phyloP scores from a whole-genome alignment of 2,113 vertebrate genomes.

The Grammomys dolichurus region DNA sequence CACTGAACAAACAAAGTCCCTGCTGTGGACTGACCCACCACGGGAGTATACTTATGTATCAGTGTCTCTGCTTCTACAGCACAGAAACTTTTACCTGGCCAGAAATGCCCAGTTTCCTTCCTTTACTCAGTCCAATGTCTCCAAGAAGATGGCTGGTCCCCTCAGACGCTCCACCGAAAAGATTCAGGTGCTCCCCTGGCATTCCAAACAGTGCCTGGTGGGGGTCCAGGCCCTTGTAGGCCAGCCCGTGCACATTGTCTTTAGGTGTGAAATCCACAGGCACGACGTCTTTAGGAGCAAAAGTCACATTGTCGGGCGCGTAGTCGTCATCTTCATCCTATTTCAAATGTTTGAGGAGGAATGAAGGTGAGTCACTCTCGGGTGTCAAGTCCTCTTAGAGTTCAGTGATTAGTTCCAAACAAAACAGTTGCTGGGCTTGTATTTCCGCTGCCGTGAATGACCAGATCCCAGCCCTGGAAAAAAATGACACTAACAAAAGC shows the following conservation, averaged over 20 bases:
- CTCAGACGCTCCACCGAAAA: slow-evolving; percentile 89
- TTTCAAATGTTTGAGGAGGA: slow-evolving; percentile 22
- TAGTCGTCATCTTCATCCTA: slow-evolving; percentile 93
- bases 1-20: neutral
- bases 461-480: neutral
- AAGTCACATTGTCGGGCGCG: slow-evolving; percentile 93
- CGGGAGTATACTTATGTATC: neutral
- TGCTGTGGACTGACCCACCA: neutral
- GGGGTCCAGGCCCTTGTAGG: slow-evolving; percentile 95
- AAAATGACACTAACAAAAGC: neutral
- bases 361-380: slow-evolving; percentile 43
- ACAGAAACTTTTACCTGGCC: slow-evolving; percentile 91
- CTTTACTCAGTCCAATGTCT: slow-evolving; percentile 81
- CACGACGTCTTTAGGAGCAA: slow-evolving; percentile 95
- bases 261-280: slow-evolving; percentile 93
- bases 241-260: slow-evolving; percentile 92
- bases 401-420: slow-evolving; percentile 57
- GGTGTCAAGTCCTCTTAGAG: neutral
- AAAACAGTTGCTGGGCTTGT: neutral
- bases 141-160: slow-evolving; percentile 88
- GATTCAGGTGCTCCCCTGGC: slow-evolving; percentile 86
- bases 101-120: slow-evolving; percentile 92
- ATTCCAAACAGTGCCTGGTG: slow-evolving; percentile 89
- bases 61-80: neutral
- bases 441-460: neutral